A percentile compares a stretch with the other conserved stretches of the same genome.
Conservation (phyloP, 1,140 invertebrate species). For the Coptotermes formosanus region DNA sequence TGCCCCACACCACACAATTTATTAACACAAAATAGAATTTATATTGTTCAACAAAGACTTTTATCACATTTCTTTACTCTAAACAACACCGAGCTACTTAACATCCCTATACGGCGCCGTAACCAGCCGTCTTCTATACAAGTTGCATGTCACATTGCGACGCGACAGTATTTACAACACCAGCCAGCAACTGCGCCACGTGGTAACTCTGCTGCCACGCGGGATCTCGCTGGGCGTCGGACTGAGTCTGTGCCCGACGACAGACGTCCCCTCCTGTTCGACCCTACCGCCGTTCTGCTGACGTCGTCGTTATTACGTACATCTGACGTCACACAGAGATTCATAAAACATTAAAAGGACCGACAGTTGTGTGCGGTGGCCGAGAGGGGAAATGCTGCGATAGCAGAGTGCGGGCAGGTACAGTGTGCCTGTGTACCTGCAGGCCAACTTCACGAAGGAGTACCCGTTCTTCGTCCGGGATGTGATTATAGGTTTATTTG, state of each 20-base stretch:
- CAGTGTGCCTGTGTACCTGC: no score
- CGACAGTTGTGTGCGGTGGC: background rate
- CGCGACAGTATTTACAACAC: background rate
- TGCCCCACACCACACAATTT: no score
- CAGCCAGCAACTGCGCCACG: background rate
- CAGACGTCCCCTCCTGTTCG: background rate
- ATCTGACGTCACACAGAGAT: constrained; percentile 10
- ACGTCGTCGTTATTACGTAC: background rate
- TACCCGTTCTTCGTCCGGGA: no score
- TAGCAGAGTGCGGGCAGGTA: no score
- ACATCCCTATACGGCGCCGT: no score
- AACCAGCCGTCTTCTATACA: background rate
- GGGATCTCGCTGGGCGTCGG: background rate
- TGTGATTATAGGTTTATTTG: no score
- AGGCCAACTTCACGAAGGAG: no score
- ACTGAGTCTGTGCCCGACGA: background rate
- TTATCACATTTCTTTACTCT: background rate
- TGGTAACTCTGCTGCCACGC: background rate
- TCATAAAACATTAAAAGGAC: background rate
- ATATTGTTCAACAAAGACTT: background rate
- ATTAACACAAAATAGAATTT: no score
- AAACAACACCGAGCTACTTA: background rate
- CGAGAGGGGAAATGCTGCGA: background rate
- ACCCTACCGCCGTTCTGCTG: background rate
- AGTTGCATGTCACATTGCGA: background rate